phyloP scores from a whole-genome alignment of 2,888 invertebrate genomes.

The Drosophila lutescens region DNA sequence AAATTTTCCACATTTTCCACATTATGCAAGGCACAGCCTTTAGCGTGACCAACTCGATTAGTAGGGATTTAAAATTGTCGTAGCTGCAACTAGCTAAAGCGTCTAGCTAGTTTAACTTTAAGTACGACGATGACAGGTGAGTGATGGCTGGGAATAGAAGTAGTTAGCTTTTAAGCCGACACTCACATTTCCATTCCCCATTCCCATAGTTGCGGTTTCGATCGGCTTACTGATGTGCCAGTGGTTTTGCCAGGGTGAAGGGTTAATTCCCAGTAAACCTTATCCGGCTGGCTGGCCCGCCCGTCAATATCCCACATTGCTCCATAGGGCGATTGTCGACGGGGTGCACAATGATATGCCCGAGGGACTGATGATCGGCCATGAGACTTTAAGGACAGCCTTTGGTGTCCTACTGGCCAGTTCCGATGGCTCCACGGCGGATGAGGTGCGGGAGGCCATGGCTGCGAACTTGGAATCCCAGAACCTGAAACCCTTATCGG shows the following conservation, averaged over 20 bases:
- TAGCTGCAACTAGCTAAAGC: background rate
- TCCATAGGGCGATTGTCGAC: conserved; percentile 7
- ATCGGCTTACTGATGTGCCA: conserved; percentile 2
- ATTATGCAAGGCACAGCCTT: background rate
- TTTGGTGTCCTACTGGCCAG: background rate
- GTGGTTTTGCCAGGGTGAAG: background rate
- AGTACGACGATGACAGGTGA: conserved; percentile 10
- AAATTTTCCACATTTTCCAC: too few species aligned
- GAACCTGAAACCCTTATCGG: background rate
- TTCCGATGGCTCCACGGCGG: conserved; percentile 1
- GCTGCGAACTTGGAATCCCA: too few species aligned
- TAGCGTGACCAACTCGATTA: conserved; percentile 23
- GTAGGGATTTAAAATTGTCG: background rate
- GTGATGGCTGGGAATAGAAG: conserved; percentile 5
- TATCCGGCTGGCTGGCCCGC: background rate
- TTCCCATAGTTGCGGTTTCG: conserved; percentile 3
- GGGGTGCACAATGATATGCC: background rate
- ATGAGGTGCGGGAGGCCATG: conserved; percentile 6
- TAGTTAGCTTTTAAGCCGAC: background rate
- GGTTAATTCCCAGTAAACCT: background rate
- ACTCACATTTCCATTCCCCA: background rate
- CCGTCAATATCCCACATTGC: background rate
- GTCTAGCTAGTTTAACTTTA: conserved; percentile 6
- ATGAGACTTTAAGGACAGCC: background rate
- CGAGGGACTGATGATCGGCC: background rate